Evolutionary conservation across 2,113 vertebrate species (phyloP).

Genomic region (Calyptomena viridis): DNA sequence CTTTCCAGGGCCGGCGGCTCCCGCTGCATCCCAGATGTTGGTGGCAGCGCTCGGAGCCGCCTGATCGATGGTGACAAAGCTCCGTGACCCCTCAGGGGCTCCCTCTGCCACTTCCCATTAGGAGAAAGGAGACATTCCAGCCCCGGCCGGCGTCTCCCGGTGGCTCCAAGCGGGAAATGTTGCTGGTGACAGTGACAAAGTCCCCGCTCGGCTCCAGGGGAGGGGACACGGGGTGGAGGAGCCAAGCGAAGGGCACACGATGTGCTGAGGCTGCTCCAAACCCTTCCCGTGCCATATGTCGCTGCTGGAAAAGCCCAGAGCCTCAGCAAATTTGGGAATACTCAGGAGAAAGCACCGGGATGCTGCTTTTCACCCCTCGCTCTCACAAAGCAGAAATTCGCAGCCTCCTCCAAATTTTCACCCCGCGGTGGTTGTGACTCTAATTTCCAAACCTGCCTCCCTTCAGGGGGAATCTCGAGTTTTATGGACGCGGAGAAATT

Average conservation of each 20-base stretch:
- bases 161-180: background rate
- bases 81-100: background rate
- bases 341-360: rapidly evolving
- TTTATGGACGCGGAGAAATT: background rate
- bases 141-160: background rate
- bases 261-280: background rate
- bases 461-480: background rate
- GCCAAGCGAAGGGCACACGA: background rate
- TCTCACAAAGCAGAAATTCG: background rate
- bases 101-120: slow-evolving; percentile 5
- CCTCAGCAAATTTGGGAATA: background rate
- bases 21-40: background rate
- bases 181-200: background rate
- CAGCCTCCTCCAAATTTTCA: background rate
- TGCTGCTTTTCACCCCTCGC: background rate
- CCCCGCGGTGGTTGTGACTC: background rate
- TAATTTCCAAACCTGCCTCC: background rate
- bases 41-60: rapidly evolving
- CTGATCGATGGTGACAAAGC: slow-evolving; percentile 2
- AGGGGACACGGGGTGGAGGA: background rate
- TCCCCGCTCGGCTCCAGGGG: background rate
- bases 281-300: rapidly evolving
- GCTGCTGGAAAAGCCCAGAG: background rate
- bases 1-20: rapidly evolving
- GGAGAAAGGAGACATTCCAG: background rate